These are phyloP conservation scores for Amblyjoppa fuscipennis DNA, from an alignment of 2,888 invertebrate genomes.

Conservation along the genomic window DNA sequence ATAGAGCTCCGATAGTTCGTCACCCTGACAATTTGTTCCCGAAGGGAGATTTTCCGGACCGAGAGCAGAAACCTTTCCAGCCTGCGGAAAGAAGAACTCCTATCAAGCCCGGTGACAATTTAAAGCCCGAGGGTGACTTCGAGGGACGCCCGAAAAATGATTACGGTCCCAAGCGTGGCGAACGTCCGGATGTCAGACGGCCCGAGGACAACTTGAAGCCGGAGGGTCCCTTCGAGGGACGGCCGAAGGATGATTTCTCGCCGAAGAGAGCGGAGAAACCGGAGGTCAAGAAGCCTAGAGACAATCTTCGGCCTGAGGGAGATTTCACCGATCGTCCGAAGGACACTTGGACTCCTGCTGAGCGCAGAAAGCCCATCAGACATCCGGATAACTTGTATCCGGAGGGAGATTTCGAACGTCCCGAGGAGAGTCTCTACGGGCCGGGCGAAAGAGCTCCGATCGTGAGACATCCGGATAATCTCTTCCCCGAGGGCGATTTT, in stretches of 20 bases:
- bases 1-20: constrained; percentile 80
- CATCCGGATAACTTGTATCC: constrained; percentile 83
- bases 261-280: constrained; percentile 78
- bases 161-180: constrained; percentile 75
- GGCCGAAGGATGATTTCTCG: constrained; percentile 70
- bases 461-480: constrained; percentile 85
- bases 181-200: constrained; percentile 67
- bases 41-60: constrained; percentile 85
- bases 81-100: constrained; percentile 84
- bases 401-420: constrained; percentile 83
- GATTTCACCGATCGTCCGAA: constrained; percentile 78
- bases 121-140: constrained; percentile 86
- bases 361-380: constrained; percentile 83
- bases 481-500: constrained; percentile 86
- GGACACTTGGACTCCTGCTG: constrained; percentile 82
- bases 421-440: constrained; percentile 67
- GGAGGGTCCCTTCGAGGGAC: constrained; percentile 86
- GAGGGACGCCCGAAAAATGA: constrained; percentile 86
- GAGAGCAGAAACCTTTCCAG: constrained; percentile 78
- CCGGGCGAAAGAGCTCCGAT: constrained; percentile 77
- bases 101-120: constrained; percentile 84
- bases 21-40: constrained; percentile 84
- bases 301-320: constrained; percentile 80
- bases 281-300: constrained; percentile 76
- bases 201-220: constrained; percentile 86